Evolutionary conservation across 2,113 vertebrate species (phyloP).

Genomic region (Catagonus wagneri): DNA sequence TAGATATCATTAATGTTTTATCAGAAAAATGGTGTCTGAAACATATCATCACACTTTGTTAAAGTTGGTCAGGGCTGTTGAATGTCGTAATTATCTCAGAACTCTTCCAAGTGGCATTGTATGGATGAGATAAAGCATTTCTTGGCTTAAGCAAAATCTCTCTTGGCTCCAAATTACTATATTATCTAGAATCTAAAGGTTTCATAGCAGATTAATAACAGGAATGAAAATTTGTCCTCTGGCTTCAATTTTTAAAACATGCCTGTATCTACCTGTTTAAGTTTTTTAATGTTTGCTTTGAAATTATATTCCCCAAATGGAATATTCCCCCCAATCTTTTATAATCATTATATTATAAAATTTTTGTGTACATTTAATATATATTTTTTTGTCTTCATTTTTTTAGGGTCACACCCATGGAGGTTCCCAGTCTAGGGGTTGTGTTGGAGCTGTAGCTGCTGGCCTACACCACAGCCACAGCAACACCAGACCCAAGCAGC

Average conservation of each 20-base stretch:
- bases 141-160: neutral
- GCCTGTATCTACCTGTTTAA: neutral
- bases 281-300: neutral
- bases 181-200: neutral
- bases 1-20: neutral
- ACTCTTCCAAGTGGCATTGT: neutral
- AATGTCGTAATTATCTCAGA: neutral
- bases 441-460: no score
- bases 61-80: neutral
- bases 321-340: neutral
- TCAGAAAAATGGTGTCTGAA: neutral
- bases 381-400: neutral
- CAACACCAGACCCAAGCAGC: no score
- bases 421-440: no score
- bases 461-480: no score
- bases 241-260: slow-evolving; percentile 4
- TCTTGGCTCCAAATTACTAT: neutral
- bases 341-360: neutral
- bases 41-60: no score
- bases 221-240: neutral
- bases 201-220: neutral
- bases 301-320: neutral
- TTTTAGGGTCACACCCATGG: no score
- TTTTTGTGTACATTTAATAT: neutral
- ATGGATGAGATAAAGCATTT: neutral